phyloP scores from a whole-genome alignment of 2,113 vertebrate genomes.

The Dicaeum eximium region DNA sequence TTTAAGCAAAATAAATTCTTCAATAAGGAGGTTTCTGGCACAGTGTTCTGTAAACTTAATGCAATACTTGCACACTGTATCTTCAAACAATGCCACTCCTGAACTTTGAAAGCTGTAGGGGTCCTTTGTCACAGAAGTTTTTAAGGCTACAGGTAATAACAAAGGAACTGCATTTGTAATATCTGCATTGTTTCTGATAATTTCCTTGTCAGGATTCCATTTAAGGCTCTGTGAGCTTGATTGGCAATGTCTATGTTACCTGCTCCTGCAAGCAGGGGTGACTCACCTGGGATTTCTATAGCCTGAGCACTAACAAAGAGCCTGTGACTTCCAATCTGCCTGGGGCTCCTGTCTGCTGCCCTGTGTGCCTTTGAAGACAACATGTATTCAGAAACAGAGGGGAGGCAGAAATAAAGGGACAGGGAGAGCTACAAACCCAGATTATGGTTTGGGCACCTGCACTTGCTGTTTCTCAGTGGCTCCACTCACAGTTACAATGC shows the following conservation, averaged over 20 bases:
- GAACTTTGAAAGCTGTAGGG: background rate
- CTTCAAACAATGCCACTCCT: background rate
- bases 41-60: background rate
- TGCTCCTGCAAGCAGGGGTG: conserved; percentile 21
- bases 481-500: background rate
- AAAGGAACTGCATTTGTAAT: background rate
- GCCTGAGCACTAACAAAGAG: conserved; percentile 40
- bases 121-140: background rate
- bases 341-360: conserved; percentile 22
- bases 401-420: background rate
- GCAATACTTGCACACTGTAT: background rate
- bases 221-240: background rate
- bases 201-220: background rate
- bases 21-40: background rate
- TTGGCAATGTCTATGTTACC: conserved; percentile 10
- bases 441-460: background rate
- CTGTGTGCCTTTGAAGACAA: conserved; percentile 1
- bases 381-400: conserved; percentile 18
- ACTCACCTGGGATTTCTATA: conserved; percentile 50
- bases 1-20: background rate
- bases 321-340: background rate
- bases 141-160: background rate
- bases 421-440: conserved; percentile 18
- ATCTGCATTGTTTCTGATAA: background rate
- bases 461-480: conserved; percentile 49